Percentiles rank a stretch among this genome's conserved stretches.
These are phyloP conservation scores for Cinclus cinclus DNA, from an alignment of 2,113 vertebrate genomes.

Conservation along the genomic window DNA sequence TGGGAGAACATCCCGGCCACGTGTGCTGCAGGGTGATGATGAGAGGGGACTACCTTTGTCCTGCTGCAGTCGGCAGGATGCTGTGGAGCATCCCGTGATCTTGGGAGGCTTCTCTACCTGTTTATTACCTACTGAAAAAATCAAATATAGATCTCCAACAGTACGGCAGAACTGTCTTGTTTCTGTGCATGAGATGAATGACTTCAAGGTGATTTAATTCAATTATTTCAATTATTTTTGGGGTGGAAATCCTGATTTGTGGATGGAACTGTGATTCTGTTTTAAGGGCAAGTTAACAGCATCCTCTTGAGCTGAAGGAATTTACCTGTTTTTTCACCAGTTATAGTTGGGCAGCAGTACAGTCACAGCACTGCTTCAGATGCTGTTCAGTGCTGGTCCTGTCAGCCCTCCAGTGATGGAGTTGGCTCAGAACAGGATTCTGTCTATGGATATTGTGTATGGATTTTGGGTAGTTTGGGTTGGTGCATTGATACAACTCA, in stretches of 20 bases:
- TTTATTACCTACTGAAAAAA: neutral
- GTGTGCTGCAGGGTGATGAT: neutral
- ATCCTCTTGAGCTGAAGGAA: neutral
- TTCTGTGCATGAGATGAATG: neutral
- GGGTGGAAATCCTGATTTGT: neutral
- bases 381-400: neutral
- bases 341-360: neutral
- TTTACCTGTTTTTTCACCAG: neutral
- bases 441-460: neutral
- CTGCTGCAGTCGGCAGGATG: neutral
- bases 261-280: neutral
- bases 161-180: neutral
- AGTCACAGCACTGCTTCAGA: neutral
- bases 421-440: neutral
- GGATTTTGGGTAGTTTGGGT: neutral
- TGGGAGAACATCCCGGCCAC: fast-evolving
- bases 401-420: neutral
- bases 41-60: neutral
- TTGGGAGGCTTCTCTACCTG: neutral
- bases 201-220: neutral
- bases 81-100: neutral
- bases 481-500: fast-evolving
- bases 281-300: neutral
- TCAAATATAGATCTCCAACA: neutral
- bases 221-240: neutral